Percentiles rank a stretch among this genome's conserved stretches.
Conservation (phyloP, 1,140 invertebrate species). For the Thaumetopoea pityocampa region DNA sequence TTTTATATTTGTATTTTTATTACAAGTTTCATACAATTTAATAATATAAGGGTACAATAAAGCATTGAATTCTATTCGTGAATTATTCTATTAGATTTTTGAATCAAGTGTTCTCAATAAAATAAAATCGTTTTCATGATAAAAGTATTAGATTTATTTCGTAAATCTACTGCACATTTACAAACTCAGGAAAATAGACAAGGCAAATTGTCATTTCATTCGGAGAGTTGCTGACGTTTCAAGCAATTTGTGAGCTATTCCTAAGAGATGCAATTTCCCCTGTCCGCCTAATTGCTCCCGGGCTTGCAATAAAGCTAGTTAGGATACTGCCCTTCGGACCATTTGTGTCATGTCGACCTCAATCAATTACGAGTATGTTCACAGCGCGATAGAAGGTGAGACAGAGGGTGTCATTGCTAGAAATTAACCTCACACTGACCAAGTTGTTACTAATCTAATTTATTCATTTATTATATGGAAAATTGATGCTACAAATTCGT, state of each 20-base stretch:
- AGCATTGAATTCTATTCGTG: too few species aligned
- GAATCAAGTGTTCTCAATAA: too few species aligned
- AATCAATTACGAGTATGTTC: conserved; percentile 27
- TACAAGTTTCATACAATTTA: too few species aligned
- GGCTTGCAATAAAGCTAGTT: conserved; percentile 37
- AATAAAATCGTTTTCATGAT: too few species aligned
- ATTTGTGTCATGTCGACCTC: conserved; percentile 21
- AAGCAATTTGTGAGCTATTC: conserved; percentile 56
- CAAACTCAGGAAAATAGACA: conserved; percentile 24
- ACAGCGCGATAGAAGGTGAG: conserved; percentile 1
- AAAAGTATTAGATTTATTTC: not conserved
- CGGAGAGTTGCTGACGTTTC: conserved; percentile 49
- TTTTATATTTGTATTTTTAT: too few species aligned
- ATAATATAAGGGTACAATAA: too few species aligned
- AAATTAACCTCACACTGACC: not conserved
- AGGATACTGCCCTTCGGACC: conserved; percentile 21
- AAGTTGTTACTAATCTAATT: not conserved
- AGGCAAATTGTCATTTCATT: conserved; percentile 55
- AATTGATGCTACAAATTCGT: too few species aligned
- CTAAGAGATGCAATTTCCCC: conserved; percentile 61
- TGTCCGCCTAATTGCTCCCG: conserved; percentile 58
- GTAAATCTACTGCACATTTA: conserved; percentile 5
- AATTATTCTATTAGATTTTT: too few species aligned
- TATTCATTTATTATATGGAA: not conserved
- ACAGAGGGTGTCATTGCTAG: conserved; percentile 1